A percentile compares a stretch with the other conserved stretches of the same genome.
Conservation (phyloP, 1,140 invertebrate species). For the Thereuonema tuberculata region DNA sequence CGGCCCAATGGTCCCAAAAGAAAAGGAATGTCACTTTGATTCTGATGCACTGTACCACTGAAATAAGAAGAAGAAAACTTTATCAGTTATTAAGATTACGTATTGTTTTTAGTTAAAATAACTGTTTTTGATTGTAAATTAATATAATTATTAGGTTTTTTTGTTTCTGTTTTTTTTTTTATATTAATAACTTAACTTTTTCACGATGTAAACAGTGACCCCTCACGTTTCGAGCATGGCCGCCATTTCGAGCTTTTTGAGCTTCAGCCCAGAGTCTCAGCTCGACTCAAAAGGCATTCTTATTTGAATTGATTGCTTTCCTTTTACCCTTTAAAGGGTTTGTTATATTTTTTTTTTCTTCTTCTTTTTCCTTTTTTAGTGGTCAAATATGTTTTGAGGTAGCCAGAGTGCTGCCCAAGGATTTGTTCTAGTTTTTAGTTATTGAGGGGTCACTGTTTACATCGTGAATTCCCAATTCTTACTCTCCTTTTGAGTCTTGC, state of each 20-base stretch:
- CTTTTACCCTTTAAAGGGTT: too few species aligned
- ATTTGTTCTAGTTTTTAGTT: too few species aligned
- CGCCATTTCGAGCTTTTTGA: neutral
- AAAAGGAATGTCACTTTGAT: conserved; percentile 36
- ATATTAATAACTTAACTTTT: neutral
- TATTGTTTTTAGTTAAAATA: neutral
- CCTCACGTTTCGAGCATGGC: neutral
- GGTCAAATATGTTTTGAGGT: too few species aligned
- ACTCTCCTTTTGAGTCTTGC: too few species aligned
- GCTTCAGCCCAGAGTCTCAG: too few species aligned
- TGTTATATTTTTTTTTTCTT: too few species aligned
- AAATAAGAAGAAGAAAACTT: conserved; percentile 22
- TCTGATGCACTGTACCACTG: conserved; percentile 37
- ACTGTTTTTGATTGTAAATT: neutral
- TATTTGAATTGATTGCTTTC: too few species aligned
- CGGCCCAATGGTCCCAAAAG: conserved; percentile 24
- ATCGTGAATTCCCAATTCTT: too few species aligned
- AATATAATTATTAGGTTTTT: neutral
- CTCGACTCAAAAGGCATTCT: too few species aligned
- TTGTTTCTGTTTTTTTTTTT: neutral
- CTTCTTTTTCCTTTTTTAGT: too few species aligned
- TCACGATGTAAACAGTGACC: neutral
- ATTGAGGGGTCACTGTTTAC: too few species aligned
- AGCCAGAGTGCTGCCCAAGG: too few species aligned
- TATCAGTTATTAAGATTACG: neutral